phyloP scores from a whole-genome alignment of 2,888 invertebrate species.

The Eubasilissa splendida region DNA sequence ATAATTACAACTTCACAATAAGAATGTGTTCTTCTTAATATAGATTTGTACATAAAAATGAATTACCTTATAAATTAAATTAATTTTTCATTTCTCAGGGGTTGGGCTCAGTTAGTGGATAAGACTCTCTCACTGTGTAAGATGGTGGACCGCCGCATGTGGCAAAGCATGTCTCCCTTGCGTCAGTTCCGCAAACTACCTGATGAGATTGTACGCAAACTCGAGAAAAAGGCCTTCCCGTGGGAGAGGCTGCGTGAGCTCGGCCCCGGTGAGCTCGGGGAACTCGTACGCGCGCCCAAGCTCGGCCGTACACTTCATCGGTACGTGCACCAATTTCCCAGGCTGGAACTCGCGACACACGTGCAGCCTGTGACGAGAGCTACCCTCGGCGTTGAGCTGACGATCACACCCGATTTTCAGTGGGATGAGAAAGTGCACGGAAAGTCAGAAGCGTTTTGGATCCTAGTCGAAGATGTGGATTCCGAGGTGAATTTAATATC shows the following conservation, averaged over 20 bases:
- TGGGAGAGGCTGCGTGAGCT: constrained; percentile 97
- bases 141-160: constrained; percentile 99
- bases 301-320: constrained; percentile 82
- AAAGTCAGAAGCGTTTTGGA: constrained; percentile 90
- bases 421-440: constrained; percentile 97
- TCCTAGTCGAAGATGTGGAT: constrained; percentile 90
- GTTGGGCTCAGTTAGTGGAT: constrained; percentile 98
- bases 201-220: constrained; percentile 95
- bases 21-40: no score
- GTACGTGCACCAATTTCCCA: constrained; percentile 98
- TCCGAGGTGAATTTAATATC: constrained; percentile 72
- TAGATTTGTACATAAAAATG: no score
- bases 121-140: constrained; percentile 96
- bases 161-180: constrained; percentile 99
- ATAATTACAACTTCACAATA: no score
- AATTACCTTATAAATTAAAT: no score
- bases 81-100: constrained; percentile 68
- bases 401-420: constrained; percentile 98
- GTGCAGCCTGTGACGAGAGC: constrained; percentile 97
- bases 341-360: constrained; percentile 95
- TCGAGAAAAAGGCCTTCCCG: constrained; percentile 97
- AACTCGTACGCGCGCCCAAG: constrained; percentile 91
- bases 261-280: constrained; percentile 97
- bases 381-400: constrained; percentile 94
- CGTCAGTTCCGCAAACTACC: constrained; percentile 98